A percentile compares a stretch with the other conserved stretches of the same genome.
These are phyloP conservation scores for Dipodomys merriami DNA, from an alignment of 2,113 vertebrate genomes.

Conservation along the genomic window DNA sequence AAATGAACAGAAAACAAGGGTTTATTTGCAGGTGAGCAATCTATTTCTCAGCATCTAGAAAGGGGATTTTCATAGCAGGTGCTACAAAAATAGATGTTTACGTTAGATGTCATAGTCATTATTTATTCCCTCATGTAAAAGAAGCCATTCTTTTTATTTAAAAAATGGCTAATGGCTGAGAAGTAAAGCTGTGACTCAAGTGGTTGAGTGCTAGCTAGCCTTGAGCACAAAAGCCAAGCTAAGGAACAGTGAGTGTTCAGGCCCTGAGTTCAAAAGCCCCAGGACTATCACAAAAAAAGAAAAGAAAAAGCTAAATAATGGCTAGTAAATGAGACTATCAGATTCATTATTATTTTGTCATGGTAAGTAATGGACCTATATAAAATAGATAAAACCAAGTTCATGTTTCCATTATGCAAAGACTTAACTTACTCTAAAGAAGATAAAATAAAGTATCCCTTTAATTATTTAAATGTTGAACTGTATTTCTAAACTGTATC, in stretches of 20 bases:
- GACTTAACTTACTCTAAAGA: constrained; percentile 7
- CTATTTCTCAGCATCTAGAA: background rate
- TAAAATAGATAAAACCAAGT: constrained; percentile 19
- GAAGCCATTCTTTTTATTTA: background rate
- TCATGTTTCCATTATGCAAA: background rate
- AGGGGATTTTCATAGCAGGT: constrained; percentile 26
- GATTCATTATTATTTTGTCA: background rate
- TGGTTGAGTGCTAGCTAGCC: too few species aligned
- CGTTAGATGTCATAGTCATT: background rate
- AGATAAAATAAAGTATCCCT: background rate
- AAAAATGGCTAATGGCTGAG: background rate
- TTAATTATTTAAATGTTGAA: constrained; percentile 53
- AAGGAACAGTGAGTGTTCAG: too few species aligned
- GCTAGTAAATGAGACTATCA: background rate
- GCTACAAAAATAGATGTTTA: background rate
- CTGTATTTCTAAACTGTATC: constrained; percentile 45
- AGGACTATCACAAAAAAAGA: too few species aligned
- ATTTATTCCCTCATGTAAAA: constrained; percentile 28
- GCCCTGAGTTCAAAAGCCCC: too few species aligned
- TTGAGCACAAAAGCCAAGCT: too few species aligned
- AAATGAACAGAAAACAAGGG: background rate
- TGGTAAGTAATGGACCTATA: background rate
- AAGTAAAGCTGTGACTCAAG: background rate
- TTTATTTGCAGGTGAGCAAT: constrained; percentile 15
- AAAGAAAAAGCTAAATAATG: background rate